Base-by-base conservation (phyloP, 2,888 invertebrate species). In the Gymnosoma rotundatum region DNA sequence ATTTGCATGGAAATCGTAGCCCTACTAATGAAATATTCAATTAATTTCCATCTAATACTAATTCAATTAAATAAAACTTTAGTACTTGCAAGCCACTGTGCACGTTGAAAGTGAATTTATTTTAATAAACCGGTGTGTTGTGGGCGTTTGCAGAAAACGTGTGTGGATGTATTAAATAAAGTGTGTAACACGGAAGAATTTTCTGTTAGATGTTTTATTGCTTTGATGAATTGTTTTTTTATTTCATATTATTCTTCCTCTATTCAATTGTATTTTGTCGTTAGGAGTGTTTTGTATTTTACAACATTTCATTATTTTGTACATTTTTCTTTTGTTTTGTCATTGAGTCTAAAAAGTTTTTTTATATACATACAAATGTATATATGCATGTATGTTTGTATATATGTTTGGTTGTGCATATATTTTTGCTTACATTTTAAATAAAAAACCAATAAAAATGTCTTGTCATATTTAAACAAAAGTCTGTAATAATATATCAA, bases 161-260 rank as follows among this genome's bases (percentile, higher is more conserved):
- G 36, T 45, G n/a, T 48, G 36, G 16, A 10, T 66, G 21, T 38
- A 6, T n/a, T 8, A 21, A 20, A 20, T 18, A 54, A 50, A 66
- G 38, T 50, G 63, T 72, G 72, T 58, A 25, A 72, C 36, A 60
- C 25, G 20, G 54, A 50, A 72, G 72, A 72, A 52, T 42, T 38
- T 38, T 60, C 14, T n/a, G 18, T 72, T 50, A 58, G 38, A 60
- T 72, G 50, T 67, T 69, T 25, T 54, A 20, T 52, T 58, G 25
- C 66, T 54, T 61, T 70, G 63, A 78, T 63, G 63, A 66, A 79
- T 73, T 58, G 72, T 60, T 58, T 72, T n/a, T 64, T 58, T 52
- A 67, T 67, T 60, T 60, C 52, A 67, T 21, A 67, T 25, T 18
- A 64, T 63, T 38, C 5, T 38, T 60, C 16, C n/a, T 38, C 21